Base-by-base conservation (phyloP, 2,888 invertebrate species). In the Bombylius major region DNA sequence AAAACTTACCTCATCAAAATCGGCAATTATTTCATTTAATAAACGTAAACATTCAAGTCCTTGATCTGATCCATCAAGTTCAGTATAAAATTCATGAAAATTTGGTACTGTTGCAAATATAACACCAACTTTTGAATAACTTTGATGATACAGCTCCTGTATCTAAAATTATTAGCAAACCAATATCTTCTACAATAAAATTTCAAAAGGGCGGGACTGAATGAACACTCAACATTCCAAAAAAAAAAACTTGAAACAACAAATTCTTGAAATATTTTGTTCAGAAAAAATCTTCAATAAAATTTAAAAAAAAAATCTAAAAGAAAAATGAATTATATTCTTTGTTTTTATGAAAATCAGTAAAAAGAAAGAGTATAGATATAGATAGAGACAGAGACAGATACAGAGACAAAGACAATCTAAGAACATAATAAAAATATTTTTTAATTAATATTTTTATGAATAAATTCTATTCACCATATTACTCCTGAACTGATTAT, bases 71-170 rank as follows among this genome's bases (percentile, higher is more conserved):
- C 90, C 91, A 71, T 91, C 91, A 62, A 93, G 79, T 77, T 93
- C 93, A 70, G 88, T 89, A 76, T 93, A 93, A 77, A 93, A 92
- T 76, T 94, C 93, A 75, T 90, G 89, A 76, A 92, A 94, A 77
- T 93, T 94, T 66, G 93, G 91, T 69, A 94, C 90, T 59, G 90
- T 90, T 34, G 90, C 92, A 75, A 94, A 94, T 63, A 92, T 86
- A 34, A 94, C 92, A 51, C 92, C 93, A 54, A 92, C 91, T 67
- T 89, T 84, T 64, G 84, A 84, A 77, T 94, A 94, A 73, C 89
- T 89, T 76, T 93, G 92, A 77, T 92, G 89, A 77, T 94, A 94
- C 67, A 94, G 81, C 74, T 91, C 92, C 90, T 88, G 80, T 66
- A 39, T 79, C 79, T 79, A 77, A 74, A 69, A 65, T 59, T 63